These are phyloP conservation scores for Dicrostonyx torquatus DNA, from an alignment of 2,797 vertebrate genomes.

Conservation along the genomic window DNA sequence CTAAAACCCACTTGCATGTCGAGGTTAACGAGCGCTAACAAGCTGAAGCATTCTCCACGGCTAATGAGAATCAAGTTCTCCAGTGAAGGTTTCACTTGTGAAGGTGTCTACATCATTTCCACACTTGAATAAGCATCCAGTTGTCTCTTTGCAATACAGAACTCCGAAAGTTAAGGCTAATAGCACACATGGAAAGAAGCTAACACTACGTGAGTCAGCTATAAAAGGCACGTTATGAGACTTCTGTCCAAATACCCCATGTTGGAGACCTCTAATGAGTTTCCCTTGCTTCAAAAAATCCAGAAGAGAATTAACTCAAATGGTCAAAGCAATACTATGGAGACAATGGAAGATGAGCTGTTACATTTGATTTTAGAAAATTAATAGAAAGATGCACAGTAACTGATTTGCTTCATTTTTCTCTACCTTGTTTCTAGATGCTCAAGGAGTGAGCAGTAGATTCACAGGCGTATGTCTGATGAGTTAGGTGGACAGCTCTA, in stretches of 20 bases:
- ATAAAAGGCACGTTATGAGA: neutral
- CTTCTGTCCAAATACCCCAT: neutral
- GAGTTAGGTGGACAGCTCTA: neutral
- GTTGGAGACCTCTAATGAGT: neutral
- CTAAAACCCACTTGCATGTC: neutral
- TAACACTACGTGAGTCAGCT: neutral
- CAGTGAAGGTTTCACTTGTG: neutral
- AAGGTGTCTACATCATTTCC: neutral
- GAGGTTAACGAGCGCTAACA: neutral
- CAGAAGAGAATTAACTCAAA: neutral
- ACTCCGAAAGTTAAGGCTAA: neutral
- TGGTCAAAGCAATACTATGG: neutral
- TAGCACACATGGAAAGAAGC: neutral
- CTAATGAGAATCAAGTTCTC: neutral
- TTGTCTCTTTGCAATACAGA: neutral
- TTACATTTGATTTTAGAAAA: neutral
- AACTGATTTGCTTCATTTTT: neutral
- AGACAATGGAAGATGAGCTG: neutral
- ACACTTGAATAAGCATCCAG: neutral
- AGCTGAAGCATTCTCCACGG: neutral
- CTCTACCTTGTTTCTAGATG: neutral
- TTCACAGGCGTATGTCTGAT: neutral
- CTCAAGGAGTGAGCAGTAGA: neutral
- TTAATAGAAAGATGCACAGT: neutral
- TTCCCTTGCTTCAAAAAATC: neutral